Conservation (phyloP, 2,113 vertebrate genomes). For the Heterotis niloticus region DNA sequence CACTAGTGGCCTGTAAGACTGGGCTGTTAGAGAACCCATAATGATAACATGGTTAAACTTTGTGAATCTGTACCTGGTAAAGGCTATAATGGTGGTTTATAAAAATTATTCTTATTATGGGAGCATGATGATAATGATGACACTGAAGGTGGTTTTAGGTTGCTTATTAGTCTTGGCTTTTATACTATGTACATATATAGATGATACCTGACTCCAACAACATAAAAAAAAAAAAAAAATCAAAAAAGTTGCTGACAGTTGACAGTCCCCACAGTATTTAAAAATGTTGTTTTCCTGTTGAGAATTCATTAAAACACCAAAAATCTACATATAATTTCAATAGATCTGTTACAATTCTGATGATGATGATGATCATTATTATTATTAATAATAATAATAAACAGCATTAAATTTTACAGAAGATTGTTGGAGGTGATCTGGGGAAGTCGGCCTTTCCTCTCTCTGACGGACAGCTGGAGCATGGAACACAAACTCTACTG, state of each 20-base stretch:
- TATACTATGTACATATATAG: no score
- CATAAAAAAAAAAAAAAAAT: no score
- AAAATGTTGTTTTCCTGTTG: no score
- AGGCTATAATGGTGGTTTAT: not conserved
- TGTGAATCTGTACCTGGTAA: not conserved
- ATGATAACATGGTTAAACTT: not conserved
- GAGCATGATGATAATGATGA: not conserved
- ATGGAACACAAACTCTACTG: conserved; percentile 63
- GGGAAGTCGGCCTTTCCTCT: conserved; percentile 37
- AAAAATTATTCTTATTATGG: not conserved
- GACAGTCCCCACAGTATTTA: no score
- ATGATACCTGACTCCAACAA: no score
- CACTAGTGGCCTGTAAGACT: no score
- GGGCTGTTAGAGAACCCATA: not conserved
- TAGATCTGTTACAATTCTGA: not conserved
- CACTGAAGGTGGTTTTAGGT: not conserved
- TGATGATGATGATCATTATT: not conserved
- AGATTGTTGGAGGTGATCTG: conserved; percentile 52
- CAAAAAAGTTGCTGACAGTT: no score
- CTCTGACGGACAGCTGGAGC: conserved; percentile 51
- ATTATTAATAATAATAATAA: not conserved
- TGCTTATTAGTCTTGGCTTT: no score
- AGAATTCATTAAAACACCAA: no score
- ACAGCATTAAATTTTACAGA: conserved; percentile 41
- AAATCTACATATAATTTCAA: no score